These are phyloP conservation scores for Sylvicola cinctus DNA, from an alignment of 2,888 invertebrate species.

Conservation along the genomic window DNA sequence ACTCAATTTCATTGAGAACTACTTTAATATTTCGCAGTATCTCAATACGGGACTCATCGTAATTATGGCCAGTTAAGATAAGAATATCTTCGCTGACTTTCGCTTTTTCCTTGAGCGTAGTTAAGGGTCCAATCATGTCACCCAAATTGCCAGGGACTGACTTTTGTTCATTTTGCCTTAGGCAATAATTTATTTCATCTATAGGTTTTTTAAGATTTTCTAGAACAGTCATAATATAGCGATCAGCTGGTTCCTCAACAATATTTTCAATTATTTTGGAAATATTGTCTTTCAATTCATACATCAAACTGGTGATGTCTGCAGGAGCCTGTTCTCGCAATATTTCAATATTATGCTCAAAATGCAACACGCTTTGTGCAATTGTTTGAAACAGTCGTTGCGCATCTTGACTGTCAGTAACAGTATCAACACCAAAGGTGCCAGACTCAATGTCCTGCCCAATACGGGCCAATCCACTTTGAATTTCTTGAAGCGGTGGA, in stretches of 20 bases:
- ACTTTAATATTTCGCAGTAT: slow-evolving; percentile 16
- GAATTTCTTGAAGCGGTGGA: slow-evolving; percentile 36
- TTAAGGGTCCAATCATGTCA: slow-evolving; percentile 21
- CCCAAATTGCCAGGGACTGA: slow-evolving; percentile 20
- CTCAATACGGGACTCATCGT: slow-evolving; percentile 12
- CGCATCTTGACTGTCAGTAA: slow-evolving; percentile 20
- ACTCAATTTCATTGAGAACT: slow-evolving; percentile 16
- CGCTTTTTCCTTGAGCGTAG: slow-evolving; percentile 18
- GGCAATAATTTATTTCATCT: slow-evolving; percentile 27
- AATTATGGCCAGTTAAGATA: neutral
- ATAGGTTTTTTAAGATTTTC: slow-evolving; percentile 30
- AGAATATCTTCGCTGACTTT: slow-evolving; percentile 16
- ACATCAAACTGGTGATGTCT: slow-evolving; percentile 17
- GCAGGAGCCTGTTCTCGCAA: slow-evolving; percentile 14
- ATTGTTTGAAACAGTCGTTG: slow-evolving; percentile 24
- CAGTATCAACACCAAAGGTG: slow-evolving; percentile 17
- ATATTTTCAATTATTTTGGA: slow-evolving; percentile 35
- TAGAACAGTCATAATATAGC: slow-evolving; percentile 24
- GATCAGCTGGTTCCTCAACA: slow-evolving; percentile 25
- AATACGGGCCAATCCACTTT: slow-evolving; percentile 28
- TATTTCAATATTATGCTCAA: slow-evolving; percentile 23
- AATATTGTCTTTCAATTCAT: slow-evolving; percentile 28
- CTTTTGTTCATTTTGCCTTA: slow-evolving; percentile 24
- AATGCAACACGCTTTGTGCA: slow-evolving; percentile 23
- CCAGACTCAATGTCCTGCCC: slow-evolving; percentile 26